These are phyloP conservation scores for Drosophila mercatorum DNA, from an alignment of 2,888 invertebrate genomes.

Conservation along the genomic window DNA sequence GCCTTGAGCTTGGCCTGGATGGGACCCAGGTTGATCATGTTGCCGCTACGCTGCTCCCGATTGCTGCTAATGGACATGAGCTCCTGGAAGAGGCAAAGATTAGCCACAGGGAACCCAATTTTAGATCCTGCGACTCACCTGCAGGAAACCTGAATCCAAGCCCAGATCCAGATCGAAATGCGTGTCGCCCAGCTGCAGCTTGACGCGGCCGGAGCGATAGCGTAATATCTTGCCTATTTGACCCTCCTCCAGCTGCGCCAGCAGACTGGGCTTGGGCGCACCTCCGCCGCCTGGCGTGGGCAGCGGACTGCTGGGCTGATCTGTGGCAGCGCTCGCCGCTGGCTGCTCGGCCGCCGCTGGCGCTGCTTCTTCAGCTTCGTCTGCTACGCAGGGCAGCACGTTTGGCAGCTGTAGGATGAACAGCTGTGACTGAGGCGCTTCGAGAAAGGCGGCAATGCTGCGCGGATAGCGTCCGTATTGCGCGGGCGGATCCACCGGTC, in stretches of 20 bases:
- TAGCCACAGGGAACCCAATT: neutral
- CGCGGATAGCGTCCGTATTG: constrained; percentile 77
- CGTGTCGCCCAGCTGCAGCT: constrained; percentile 86
- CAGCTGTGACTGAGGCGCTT: constrained; percentile 75
- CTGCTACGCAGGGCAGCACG: constrained; percentile 65
- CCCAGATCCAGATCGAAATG: constrained; percentile 87
- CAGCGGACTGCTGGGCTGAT: constrained; percentile 36
- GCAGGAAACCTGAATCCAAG: constrained; percentile 86
- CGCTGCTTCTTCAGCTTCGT: constrained; percentile 53
- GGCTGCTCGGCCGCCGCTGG: constrained; percentile 22
- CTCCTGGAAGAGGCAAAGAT: constrained; percentile 78
- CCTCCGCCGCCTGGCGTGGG: constrained; percentile 12
- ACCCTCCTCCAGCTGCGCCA: constrained; percentile 86
- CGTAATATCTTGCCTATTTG: constrained; percentile 87
- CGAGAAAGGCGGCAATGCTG: constrained; percentile 76
- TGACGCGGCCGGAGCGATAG: constrained; percentile 87
- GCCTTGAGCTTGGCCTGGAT: constrained; percentile 87
- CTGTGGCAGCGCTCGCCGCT: constrained; percentile 7
- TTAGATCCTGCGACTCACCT: constrained; percentile 65
- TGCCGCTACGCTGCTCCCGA: constrained; percentile 86
- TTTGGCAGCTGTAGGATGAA: constrained; percentile 82
- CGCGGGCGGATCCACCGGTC: constrained; percentile 48
- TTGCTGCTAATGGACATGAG: constrained; percentile 86
- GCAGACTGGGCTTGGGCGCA: constrained; percentile 49
- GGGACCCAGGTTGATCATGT: constrained; percentile 86